Percentiles rank a stretch among this genome's conserved stretches.
phyloP scores from a whole-genome alignment of 2,797 vertebrate genomes.

The Denticeps clupeoides region DNA sequence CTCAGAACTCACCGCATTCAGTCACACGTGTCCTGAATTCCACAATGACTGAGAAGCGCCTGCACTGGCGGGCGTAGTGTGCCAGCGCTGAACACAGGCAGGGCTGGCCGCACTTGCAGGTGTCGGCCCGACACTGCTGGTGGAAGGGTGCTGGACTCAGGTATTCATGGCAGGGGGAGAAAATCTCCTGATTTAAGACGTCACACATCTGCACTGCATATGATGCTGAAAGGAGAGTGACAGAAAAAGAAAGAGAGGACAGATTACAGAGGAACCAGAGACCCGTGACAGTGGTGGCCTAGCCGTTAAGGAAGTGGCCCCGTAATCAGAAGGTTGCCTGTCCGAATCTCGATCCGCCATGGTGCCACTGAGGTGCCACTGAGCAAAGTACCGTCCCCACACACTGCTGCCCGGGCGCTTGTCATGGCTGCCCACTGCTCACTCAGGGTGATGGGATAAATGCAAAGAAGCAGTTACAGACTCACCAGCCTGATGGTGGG shows the following conservation, averaged over 20 bases:
- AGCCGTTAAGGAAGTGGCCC: too few species aligned
- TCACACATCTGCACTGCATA: conserved; percentile 82
- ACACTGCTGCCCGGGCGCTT: too few species aligned
- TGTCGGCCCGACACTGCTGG: conserved; percentile 82
- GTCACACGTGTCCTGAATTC: conserved; percentile 70
- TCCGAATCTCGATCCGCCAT: too few species aligned
- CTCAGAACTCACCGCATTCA: conserved; percentile 73
- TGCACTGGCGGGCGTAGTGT: conserved; percentile 79
- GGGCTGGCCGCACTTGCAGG: conserved; percentile 79
- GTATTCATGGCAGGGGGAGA: conserved; percentile 74
- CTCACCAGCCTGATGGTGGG: conserved; percentile 84
- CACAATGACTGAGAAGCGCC: conserved; percentile 63
- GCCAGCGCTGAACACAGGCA: conserved; percentile 85
- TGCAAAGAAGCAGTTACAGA: too few species aligned
- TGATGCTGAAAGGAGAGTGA: too few species aligned
- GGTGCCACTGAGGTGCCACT: too few species aligned
- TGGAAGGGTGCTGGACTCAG: conserved; percentile 80
- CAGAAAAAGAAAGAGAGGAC: background rate
- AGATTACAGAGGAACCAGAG: background rate
- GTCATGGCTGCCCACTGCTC: too few species aligned
- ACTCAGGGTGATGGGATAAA: too few species aligned
- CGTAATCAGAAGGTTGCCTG: too few species aligned
- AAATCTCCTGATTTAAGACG: conserved; percentile 72
- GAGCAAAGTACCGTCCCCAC: too few species aligned
- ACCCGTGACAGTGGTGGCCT: too few species aligned